Base-by-base conservation (phyloP, 2,113 vertebrate species). In the Siphamia tubifer region DNA sequence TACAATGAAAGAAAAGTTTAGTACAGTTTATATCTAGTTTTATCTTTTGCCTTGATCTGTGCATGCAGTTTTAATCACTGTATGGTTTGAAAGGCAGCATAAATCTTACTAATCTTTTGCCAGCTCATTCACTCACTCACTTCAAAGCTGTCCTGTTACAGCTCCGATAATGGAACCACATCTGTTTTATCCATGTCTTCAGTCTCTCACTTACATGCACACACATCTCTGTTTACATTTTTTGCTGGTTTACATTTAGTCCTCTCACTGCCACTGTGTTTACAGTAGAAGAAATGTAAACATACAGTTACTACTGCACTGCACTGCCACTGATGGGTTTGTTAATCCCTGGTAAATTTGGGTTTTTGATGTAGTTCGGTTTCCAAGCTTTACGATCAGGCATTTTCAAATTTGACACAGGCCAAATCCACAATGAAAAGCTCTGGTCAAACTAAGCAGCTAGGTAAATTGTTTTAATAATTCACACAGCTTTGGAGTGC, bases 181-280 rank as follows among this genome's bases (percentile, higher is more conserved):
- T 79, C 56, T 71, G 68, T 74, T 74, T 72, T 27, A 69, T 43
- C 34, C 15, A 45, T 81, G 27, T 17, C 45, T 76, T 72, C 44
- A 64, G 70, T 68, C 48, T 38, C 53, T 53, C 40, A 32, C 24
- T 40, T n/a, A 7, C 48, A 43, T 61, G 52, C 27, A 25, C 24
- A 20, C 32, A n/a, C 44, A 63, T 48, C 15, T 3, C 56, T 13
- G 39, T 49, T 58, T 65, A 56, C 12, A 5, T 24, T 25, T 61
- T 27, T 57, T 36, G 19, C 17, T 35, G 17, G 19, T 43, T 28
- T 51, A 17, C 17, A 47, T 77, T 65, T 8, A 2, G 9, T 47
- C 15, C 35, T 44, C 11, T 57, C 16, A 6, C 67, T 35, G 28
- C 25, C n/a, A 27, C 44, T 21, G 24, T 49, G 66, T 74, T 62